Base-by-base conservation (phyloP, 2,797 vertebrate species). In the Acanthis flammea region DNA sequence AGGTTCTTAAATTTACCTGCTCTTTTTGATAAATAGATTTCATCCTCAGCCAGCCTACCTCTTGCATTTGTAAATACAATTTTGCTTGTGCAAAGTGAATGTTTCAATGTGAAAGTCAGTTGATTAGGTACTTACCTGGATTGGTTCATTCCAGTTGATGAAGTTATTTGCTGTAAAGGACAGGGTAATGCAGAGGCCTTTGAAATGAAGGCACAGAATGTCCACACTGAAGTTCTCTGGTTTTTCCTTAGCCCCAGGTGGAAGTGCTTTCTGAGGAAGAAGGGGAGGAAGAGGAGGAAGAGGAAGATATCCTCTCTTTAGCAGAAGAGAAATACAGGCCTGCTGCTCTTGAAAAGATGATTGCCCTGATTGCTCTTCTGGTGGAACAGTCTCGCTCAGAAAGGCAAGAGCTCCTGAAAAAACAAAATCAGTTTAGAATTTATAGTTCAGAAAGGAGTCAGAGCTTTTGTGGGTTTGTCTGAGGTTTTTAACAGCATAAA, bases 231-330 rank as follows among this genome's bases (percentile, higher is more conserved):
- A 77, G n/a, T 87, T 81, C 6, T 14, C 5, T 76, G 21, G 37
- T 61, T 18, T 87, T 55, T 2, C 27, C 37, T 55, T 85, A 99
- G 99, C 99, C 99, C 30, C 99, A 99, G 97, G 99, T 99, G 97
- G 99, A 99, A 98, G 99, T 99, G 24, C 97, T 99, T 86, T 99
- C 99, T 30, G 99, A 99, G 96, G 99, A 99, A 95, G 99, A 99
- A 97, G 99, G 99, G 6, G 99, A 99, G 62, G 99, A 99, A 80
- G 99, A 99, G 74, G 99, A 99, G 4, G 99, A 99, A 63, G 99
- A 99, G 88, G 99, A 99, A 97, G 99, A 99, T 96, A 99, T 99
- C 94, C 96, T 99, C 84, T 99, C 99, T 85, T 97, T 99, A 96
- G 99, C 99, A 9, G 99, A 99, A 98, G 99, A 99, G 98, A 99